Evolutionary conservation across 2,797 vertebrate species (phyloP).

Genomic region (Pangasius sanitwongsei): DNA sequence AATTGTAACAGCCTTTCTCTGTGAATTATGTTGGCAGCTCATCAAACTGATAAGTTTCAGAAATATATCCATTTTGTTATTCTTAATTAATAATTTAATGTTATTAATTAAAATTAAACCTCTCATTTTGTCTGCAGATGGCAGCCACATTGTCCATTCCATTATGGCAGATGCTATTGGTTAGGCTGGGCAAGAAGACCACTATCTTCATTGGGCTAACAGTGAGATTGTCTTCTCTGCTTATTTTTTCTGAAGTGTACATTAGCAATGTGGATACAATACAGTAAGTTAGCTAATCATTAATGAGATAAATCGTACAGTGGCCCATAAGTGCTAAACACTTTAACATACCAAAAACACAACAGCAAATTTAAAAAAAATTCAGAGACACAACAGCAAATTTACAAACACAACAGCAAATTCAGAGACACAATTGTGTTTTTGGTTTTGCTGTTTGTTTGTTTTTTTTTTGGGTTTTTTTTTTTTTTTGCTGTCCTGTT

Average conservation of each 20-base stretch:
- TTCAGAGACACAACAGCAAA: not conserved
- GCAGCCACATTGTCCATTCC: constrained; percentile 66
- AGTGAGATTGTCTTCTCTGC: constrained; percentile 58
- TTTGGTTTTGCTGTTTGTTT: no score
- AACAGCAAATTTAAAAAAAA: not conserved
- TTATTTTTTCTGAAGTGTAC: not conserved
- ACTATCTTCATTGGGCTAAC: constrained; percentile 64
- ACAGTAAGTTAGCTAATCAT: not conserved
- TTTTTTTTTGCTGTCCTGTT: not conserved
- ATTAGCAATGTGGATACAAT: not conserved
- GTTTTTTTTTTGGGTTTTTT: not conserved
- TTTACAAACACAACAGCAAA: not conserved
- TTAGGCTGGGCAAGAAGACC: constrained; percentile 70
- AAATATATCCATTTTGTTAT: not conserved
- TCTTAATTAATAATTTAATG: not conserved
- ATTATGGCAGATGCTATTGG: constrained; percentile 67
- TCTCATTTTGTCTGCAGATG: constrained; percentile 53
- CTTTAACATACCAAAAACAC: not conserved
- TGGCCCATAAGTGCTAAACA: not conserved
- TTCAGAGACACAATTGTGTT: not conserved
- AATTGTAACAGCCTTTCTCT: not conserved
- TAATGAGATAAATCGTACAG: not conserved
- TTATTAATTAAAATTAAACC: not conserved
- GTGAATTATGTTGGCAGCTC: not conserved
- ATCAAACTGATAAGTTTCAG: not conserved